Evolutionary conservation across 2,797 vertebrate genomes (phyloP).

Genomic region (Lycodopsis pacificus): DNA sequence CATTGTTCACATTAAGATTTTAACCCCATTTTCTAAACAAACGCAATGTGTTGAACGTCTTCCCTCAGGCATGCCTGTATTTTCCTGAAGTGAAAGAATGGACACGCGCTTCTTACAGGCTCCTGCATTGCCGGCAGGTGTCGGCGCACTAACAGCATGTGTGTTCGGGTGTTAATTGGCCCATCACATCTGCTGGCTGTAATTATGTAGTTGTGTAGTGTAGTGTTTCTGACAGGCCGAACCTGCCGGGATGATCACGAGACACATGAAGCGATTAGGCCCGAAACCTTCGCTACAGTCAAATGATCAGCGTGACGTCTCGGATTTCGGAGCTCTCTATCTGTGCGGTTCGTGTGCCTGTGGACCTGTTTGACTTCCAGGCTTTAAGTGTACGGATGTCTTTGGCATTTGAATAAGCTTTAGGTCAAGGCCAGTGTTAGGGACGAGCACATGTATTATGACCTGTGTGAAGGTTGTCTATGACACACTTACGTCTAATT

Average conservation of each 20-base stretch:
- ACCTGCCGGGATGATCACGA: background rate
- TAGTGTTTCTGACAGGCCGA: slow-evolving; percentile 7
- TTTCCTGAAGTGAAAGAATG: background rate
- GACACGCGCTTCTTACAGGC: background rate
- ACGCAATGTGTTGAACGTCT: background rate
- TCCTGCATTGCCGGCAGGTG: slow-evolving; percentile 10
- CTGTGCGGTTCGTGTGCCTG: background rate
- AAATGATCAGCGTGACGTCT: background rate
- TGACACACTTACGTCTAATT: background rate
- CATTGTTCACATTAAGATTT: background rate
- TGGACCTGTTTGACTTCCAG: background rate
- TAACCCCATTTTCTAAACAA: background rate
- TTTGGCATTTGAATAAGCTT: background rate
- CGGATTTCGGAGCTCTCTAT: slow-evolving; percentile 1
- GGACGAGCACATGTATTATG: no score
- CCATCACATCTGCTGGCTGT: slow-evolving; percentile 42
- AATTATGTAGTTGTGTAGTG: slow-evolving; percentile 26
- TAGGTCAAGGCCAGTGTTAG: background rate
- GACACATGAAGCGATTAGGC: background rate
- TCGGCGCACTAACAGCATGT: background rate
- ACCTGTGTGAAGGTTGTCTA: background rate
- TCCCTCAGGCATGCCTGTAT: background rate
- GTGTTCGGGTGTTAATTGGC: slow-evolving; percentile 37
- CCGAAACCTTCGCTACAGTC: background rate
- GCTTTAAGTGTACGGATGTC: background rate